These are phyloP conservation scores for Rutilus rutilus DNA, from an alignment of 2,113 vertebrate genomes.

Conservation along the genomic window DNA sequence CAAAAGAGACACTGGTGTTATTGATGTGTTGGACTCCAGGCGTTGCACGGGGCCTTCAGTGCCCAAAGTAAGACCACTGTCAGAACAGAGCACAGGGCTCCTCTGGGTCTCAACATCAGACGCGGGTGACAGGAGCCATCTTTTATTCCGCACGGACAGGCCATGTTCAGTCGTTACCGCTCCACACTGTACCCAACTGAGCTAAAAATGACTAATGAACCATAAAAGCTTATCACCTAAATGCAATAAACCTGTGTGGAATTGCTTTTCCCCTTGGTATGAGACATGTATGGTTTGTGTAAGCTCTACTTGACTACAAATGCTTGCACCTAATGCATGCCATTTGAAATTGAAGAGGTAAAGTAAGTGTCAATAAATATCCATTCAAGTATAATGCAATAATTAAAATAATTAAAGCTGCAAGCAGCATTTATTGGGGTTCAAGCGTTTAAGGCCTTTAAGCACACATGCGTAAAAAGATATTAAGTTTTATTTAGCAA, in stretches of 20 bases:
- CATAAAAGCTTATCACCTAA: conserved; percentile 38
- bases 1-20: conserved; percentile 29
- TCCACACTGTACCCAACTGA: conserved; percentile 8
- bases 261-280: neutral
- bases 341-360: neutral
- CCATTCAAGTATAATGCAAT: neutral
- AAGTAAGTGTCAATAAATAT: neutral
- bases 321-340: neutral
- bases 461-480: no score
- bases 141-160: conserved; percentile 27
- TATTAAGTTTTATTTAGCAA: no score
- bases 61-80: conserved; percentile 41
- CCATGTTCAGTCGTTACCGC: neutral
- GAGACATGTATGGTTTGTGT: neutral
- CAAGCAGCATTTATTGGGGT: no score
- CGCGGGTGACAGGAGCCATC: conserved; percentile 49
- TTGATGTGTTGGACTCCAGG: conserved; percentile 45
- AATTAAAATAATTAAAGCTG: neutral
- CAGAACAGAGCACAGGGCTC: conserved; percentile 24
- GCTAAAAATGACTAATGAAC: conserved; percentile 39
- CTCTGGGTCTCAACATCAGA: conserved; percentile 33
- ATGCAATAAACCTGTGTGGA: conserved; percentile 21
- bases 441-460: no score
- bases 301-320: neutral
- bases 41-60: conserved; percentile 27